Base-by-base conservation (phyloP, 2,888 invertebrate species). In the Hirtodrosophila duncani region DNA sequence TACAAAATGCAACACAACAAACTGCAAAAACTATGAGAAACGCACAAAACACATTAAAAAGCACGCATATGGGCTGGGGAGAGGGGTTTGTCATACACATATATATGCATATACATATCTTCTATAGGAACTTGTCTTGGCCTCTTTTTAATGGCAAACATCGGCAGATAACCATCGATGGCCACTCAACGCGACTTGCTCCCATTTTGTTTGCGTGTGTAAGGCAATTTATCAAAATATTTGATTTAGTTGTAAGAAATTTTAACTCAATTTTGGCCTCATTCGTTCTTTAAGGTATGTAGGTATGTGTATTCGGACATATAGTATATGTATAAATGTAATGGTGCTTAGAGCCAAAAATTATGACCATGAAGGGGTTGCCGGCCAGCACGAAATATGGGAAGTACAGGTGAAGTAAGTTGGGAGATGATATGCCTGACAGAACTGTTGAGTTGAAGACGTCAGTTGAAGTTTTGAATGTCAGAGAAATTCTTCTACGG, bases 231-330 rank as follows among this genome's bases (percentile, higher is more conserved):
- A 79, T 75, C 79, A 79, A 79, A 61, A 34, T 59, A 62, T 75
- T 78, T 74, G 68, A 75, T 72, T 74, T 74, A 74, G 79, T 75
- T 74, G 75, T 75, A 71, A 68, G 64, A 64, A 67, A 52, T 29
- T 58, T 60, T 50, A 79, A 68, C 72, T 64, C 62, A 55, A 69
- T 72, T 68, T 68, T 5, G 20, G 30, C 9, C 16, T 20, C 8
- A 26, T 29, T 3, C 14, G 6, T 30, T 26, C 9, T n/a, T 27
- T 13, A 6, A 23, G 3, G 34, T 34, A 13, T 23, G 3, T 26
- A 24, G 14, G 14, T 9, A 37, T 10, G 14, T n/a, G 9, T n/a
- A 7, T 16, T 9, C 30, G 30, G 34, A 10, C 24, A 23, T 11
- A 14, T 14, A 30, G n/a, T 49, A 34, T 17, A 3, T 17, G 8